These are phyloP conservation scores for Ctenoplectra terminalis DNA, from an alignment of 1,140 invertebrate species.

Conservation along the genomic window DNA sequence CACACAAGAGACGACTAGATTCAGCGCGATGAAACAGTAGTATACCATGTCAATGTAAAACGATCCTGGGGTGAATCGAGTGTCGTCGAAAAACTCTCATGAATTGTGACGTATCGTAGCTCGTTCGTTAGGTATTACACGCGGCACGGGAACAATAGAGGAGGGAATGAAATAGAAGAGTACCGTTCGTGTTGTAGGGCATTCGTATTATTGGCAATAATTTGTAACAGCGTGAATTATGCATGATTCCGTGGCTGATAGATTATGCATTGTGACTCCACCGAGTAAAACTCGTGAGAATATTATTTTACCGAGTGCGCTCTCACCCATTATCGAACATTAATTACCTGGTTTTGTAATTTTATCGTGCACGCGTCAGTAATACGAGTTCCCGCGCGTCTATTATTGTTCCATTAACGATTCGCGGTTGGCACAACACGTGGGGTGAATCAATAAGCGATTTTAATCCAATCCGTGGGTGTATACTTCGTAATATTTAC, in stretches of 20 bases:
- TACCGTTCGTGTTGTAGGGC: neutral
- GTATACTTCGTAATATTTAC: neutral
- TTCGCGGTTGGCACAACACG: conserved; percentile 31
- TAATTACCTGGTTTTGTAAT: conserved; percentile 60
- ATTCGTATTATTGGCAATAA: conserved; percentile 55
- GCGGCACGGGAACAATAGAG: neutral
- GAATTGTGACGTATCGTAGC: neutral
- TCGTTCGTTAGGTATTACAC: neutral
- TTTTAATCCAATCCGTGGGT: conserved; percentile 1
- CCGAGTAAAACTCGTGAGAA: conserved; percentile 60
- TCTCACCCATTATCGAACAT: conserved; percentile 47
- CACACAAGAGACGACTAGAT: neutral
- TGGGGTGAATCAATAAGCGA: conserved; percentile 52
- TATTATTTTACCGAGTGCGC: conserved; percentile 59
- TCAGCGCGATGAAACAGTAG: no score
- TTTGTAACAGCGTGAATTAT: conserved; percentile 59
- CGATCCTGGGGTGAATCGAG: no score
- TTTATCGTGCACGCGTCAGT: conserved; percentile 46
- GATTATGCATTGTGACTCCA: conserved; percentile 42
- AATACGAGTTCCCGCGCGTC: conserved; percentile 39
- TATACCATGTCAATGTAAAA: no score
- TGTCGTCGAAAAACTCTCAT: no score
- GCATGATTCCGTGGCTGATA: conserved; percentile 39
- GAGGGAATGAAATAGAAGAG: conserved; percentile 6
- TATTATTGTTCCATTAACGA: conserved; percentile 69